phyloP scores from a whole-genome alignment of 2,797 vertebrate genomes.

The Rhinella marina region DNA sequence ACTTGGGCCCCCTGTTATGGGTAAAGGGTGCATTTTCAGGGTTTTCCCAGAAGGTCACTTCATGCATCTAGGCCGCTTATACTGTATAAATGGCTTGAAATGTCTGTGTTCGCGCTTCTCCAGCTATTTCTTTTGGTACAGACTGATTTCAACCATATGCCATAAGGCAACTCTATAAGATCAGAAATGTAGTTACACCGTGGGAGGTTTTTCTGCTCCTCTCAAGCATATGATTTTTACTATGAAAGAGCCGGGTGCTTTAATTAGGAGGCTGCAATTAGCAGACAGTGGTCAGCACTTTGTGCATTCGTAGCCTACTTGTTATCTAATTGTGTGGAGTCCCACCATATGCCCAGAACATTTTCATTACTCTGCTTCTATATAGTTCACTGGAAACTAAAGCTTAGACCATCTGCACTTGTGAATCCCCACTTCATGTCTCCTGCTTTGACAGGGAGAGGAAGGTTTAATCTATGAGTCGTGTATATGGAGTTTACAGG shows the following conservation, averaged over 20 bases:
- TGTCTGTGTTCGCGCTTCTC: too few relatives aligned
- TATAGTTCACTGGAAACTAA: conserved; percentile 14
- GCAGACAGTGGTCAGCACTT: conserved; percentile 26
- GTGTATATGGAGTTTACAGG: neutral
- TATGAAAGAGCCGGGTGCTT: neutral
- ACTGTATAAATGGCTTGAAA: too few relatives aligned
- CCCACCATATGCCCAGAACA: conserved; percentile 40
- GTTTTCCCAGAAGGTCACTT: too few relatives aligned
- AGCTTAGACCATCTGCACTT: conserved; percentile 20
- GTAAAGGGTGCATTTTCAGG: too few relatives aligned
- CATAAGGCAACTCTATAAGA: neutral
- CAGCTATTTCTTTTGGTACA: too few relatives aligned
- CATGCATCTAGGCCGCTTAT: too few relatives aligned
- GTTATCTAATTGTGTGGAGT: conserved; percentile 38
- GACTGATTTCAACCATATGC: neutral
- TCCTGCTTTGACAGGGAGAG: neutral
- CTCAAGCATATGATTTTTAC: too few relatives aligned
- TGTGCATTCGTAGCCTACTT: neutral
- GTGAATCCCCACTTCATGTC: neutral
- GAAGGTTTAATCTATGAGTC: neutral
- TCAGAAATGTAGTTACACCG: neutral
- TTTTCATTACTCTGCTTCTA: conserved; percentile 30
- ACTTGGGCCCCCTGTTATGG: too few relatives aligned
- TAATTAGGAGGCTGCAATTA: conserved; percentile 8
- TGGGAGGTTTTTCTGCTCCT: neutral